Conservation (phyloP, 2,888 invertebrate species). For the Drosophila paracracens region DNA sequence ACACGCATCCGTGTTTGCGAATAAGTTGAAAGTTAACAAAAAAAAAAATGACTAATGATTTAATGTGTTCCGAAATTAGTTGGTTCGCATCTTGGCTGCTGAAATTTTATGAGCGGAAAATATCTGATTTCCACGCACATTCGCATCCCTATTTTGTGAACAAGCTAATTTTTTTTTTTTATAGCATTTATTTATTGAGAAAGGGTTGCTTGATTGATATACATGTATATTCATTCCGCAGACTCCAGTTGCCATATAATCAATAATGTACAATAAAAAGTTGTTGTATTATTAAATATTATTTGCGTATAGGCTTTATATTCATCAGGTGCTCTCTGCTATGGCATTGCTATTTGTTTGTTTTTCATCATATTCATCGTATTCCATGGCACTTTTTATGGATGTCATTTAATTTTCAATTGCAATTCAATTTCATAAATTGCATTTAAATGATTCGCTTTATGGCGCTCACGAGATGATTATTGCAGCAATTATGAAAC, state of each 20-base stretch:
- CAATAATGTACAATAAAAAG: not conserved
- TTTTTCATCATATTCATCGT: not conserved
- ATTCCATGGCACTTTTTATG: constrained; percentile 11
- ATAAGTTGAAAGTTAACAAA: constrained; percentile 63
- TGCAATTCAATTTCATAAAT: constrained; percentile 60
- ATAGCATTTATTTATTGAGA: not conserved
- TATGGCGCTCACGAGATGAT: constrained; percentile 43
- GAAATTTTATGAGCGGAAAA: not conserved
- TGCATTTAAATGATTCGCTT: constrained; percentile 50
- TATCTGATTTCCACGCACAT: constrained; percentile 1
- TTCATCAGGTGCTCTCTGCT: not conserved
- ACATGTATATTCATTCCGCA: not conserved
- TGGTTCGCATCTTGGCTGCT: constrained; percentile 21
- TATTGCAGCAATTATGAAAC: constrained; percentile 47
- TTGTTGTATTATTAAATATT: not conserved
- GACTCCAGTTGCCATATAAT: not conserved
- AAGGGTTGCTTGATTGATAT: not conserved
- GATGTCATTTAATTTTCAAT: constrained; percentile 50
- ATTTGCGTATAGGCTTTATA: too few species aligned
- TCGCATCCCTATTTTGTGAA: not conserved
- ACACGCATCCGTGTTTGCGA: constrained; percentile 14
- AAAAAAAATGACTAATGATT: constrained; percentile 71
- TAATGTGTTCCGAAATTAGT: constrained; percentile 58
- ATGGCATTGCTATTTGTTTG: not conserved
- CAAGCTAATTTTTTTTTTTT: not conserved